A percentile compares a stretch with the other conserved stretches of the same genome.
Evolutionary conservation across 2,888 invertebrate species (phyloP).

Genomic region (Dicyrtomina minuta): DNA sequence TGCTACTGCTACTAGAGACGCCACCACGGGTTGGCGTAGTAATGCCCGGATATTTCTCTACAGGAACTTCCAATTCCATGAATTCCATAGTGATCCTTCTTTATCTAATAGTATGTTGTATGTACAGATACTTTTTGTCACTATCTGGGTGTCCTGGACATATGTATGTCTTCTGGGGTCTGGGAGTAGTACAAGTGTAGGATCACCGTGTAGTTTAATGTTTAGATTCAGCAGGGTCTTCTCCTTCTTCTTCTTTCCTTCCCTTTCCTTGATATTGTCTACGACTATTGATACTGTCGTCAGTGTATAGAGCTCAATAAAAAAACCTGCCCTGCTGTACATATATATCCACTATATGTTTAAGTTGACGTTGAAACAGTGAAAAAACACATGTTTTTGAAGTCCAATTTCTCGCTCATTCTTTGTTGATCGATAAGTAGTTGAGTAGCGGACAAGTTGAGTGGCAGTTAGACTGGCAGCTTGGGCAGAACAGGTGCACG

Average conservation of each 20-base stretch:
- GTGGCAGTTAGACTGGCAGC: background rate
- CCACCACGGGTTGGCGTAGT: constrained; percentile 9
- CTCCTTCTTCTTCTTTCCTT: too few relatives aligned
- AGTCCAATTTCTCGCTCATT: background rate
- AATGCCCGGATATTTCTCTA: constrained; percentile 34
- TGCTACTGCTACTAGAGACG: background rate
- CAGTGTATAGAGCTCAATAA: too few relatives aligned
- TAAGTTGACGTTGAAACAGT: background rate
- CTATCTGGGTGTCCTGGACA: too few relatives aligned
- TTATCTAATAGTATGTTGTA: background rate
- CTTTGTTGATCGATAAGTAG: constrained; percentile 11
- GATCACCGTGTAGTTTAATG: too few relatives aligned
- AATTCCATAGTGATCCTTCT: constrained; percentile 11
- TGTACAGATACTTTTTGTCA: background rate
- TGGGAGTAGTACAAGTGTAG: too few relatives aligned
- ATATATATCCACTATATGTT: background rate
- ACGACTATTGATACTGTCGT: too few relatives aligned
- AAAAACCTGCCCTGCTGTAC: background rate
- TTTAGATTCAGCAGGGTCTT: too few relatives aligned
- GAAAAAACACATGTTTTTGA: constrained; percentile 12
- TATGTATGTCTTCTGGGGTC: too few relatives aligned
- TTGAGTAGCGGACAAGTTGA: background rate
- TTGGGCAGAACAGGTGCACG: background rate
- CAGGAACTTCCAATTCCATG: constrained; percentile 40
- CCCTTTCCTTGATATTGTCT: too few relatives aligned